Base-by-base conservation (phyloP, 2,888 invertebrate genomes). In the Rosalia funebris region DNA sequence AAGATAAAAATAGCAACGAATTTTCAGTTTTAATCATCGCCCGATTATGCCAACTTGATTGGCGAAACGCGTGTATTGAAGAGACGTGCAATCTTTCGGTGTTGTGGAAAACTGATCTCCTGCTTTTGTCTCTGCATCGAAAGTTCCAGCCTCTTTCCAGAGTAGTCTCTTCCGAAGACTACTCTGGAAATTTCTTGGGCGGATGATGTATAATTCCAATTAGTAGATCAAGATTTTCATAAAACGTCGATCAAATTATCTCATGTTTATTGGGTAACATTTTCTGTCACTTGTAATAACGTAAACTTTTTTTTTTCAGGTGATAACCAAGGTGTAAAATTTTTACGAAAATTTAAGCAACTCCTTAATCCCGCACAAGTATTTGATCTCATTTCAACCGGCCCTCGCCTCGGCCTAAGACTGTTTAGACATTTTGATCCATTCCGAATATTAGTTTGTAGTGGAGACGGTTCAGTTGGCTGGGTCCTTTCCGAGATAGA, bases 401-500 rank as follows among this genome's bases (percentile, higher is more conserved):
- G 93, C 3, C 92, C 96, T 41, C 90, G 96, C 83, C 88, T 89
- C 74, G 91, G 88, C 4, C 84, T 98, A 73, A 87, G 94, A 64
- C 85, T 98, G 72, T 98, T 98, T 84, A 88, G 95, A 72, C 93
- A 95, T 83, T 96, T 98, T 81, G 95, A 97, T 78, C 96, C 96
- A 71, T 93, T 98, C 81, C 89, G 98, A 71, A 95, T 98, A 76
- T 85, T 98, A 68, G 95, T 98, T 61, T 98, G 98, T 85, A 97
- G 97, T 44, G 98, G 98, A 0, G 98, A 98, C 81, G 98, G 98
- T 14, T 96, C 96, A 31, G 96, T 98, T 5, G 96, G 98, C 53
- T 98, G 98, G 98, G 98, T 98, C 62, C 87, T 98, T 65, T 93
- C 95, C 68, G 96, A 98, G 82, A 93, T 98, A 69, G 98, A 98